Conservation (phyloP, 1,140 invertebrate genomes). For the Calephelis nemesis region DNA sequence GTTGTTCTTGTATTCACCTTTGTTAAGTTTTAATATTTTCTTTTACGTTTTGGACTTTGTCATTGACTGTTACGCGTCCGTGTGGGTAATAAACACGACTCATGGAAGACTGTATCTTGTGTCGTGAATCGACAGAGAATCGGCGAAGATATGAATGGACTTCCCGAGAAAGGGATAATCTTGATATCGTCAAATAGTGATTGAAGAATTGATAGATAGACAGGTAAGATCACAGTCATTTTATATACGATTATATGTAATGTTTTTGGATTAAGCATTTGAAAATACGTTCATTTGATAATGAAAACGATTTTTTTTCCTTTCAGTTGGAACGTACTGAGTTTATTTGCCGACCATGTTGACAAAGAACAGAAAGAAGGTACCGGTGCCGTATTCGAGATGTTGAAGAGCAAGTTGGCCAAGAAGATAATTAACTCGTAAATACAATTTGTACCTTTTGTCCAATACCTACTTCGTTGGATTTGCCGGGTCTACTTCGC, state of each 20-base stretch:
- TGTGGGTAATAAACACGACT: not conserved
- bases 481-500: too few species aligned
- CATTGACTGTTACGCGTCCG: not conserved
- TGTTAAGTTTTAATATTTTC: too few species aligned
- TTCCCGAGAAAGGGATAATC: conserved; percentile 13
- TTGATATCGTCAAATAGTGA: conserved; percentile 17
- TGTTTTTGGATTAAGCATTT: not conserved
- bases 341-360: conserved; percentile 20
- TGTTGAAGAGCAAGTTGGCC: conserved; percentile 7
- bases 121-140: conserved; percentile 23
- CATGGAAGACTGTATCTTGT: conserved; percentile 21
- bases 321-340: conserved; percentile 18
- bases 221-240: not conserved
- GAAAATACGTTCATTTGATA: not conserved
- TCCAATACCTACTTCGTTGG: too few species aligned
- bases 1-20: too few species aligned
- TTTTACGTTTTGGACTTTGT: too few species aligned
- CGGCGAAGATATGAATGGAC: conserved; percentile 19
- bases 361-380: conserved; percentile 20
- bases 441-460: too few species aligned
- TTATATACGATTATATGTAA: not conserved
- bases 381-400: conserved; percentile 20
- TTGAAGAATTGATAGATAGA: conserved; percentile 17
- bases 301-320: not conserved
- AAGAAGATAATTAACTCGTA: too few species aligned